Evolutionary conservation across 2,888 invertebrate species (phyloP).

Genomic region (Bimastos eiseni): DNA sequence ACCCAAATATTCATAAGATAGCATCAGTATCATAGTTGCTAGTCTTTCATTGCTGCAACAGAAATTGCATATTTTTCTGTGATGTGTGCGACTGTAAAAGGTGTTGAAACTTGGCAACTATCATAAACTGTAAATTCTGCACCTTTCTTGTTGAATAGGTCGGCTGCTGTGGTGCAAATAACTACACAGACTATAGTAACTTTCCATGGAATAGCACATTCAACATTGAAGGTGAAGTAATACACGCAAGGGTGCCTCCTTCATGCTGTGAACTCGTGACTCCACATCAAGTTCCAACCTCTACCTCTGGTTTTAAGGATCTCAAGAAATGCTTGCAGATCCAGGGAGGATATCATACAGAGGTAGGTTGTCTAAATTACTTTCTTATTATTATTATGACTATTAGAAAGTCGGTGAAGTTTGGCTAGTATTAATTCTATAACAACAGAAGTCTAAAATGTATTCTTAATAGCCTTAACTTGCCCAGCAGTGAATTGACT

Average conservation of each 20-base stretch:
- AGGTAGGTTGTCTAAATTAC: background rate
- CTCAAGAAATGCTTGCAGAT: background rate
- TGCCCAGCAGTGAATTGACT: background rate
- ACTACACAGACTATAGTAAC: background rate
- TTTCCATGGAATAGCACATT: slow-evolving; percentile 7
- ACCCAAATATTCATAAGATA: background rate
- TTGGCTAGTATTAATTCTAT: background rate
- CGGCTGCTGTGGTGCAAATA: slow-evolving; percentile 19
- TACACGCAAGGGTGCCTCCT: background rate
- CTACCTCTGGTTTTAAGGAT: background rate
- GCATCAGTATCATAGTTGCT: background rate
- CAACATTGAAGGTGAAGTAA: background rate
- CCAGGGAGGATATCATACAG: background rate
- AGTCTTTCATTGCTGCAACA: background rate
- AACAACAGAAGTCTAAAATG: background rate
- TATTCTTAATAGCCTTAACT: background rate
- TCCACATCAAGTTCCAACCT: background rate
- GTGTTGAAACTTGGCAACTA: background rate
- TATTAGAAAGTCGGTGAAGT: background rate
- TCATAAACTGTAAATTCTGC: background rate
- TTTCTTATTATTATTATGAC: background rate
- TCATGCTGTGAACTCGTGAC: background rate
- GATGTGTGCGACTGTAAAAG: background rate
- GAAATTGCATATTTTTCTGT: background rate
- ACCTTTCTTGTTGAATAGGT: background rate